These are phyloP conservation scores for Oscheius sp. DNA, from an alignment of 2,888 invertebrate genomes.

Conservation along the genomic window DNA sequence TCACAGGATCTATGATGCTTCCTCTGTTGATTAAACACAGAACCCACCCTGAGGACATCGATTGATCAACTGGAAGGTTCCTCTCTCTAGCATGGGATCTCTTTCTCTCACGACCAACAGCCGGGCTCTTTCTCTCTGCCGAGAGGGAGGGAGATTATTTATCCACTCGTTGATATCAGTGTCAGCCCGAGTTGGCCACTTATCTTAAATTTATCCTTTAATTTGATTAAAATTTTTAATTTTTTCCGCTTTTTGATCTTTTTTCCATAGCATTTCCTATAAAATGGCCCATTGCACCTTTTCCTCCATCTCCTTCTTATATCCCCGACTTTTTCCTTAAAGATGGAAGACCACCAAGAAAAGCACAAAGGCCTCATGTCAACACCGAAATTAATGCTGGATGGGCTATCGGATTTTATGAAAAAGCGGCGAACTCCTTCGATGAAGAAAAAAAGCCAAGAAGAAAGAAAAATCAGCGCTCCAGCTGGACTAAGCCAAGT, in stretches of 20 bases:
- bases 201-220: too few species aligned
- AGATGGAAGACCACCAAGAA: constrained; percentile 12
- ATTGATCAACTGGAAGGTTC: too few species aligned
- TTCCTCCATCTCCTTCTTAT: not conserved
- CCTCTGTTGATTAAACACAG: too few species aligned
- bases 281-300: not conserved
- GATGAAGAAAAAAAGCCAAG: constrained; percentile 40
- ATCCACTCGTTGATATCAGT: too few species aligned
- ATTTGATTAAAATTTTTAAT: too few species aligned
- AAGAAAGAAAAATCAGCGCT: constrained; percentile 46
- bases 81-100: too few species aligned
- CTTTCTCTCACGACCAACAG: too few species aligned
- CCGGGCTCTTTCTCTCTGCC: too few species aligned
- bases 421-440: constrained; percentile 46
- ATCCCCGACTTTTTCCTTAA: not conserved
- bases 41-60: too few species aligned
- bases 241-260: not conserved
- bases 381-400: constrained; percentile 32
- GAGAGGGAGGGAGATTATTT: too few species aligned
- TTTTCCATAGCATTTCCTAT: not conserved
- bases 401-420: constrained; percentile 48
- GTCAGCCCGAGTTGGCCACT: too few species aligned
- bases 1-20: too few species aligned
- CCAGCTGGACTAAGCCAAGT: constrained; percentile 52
- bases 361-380: constrained; percentile 8